Percentiles rank a stretch among this genome's conserved stretches.
phyloP scores from a whole-genome alignment of 2,888 invertebrate genomes.

The Unio pictorum region DNA sequence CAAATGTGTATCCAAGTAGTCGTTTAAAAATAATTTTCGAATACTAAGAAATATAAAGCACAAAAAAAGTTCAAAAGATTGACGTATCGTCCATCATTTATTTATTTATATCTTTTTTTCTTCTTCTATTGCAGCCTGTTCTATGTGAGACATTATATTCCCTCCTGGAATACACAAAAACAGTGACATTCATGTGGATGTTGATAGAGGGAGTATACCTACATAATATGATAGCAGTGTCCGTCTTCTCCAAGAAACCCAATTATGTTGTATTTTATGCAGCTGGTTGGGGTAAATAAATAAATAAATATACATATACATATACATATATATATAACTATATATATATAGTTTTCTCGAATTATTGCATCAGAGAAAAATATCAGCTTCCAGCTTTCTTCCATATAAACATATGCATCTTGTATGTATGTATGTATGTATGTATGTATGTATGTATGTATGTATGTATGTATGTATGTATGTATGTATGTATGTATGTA shows the following conservation, averaged over 20 bases:
- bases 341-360: background rate
- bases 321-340: background rate
- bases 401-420: too few species aligned
- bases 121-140: constrained; percentile 77
- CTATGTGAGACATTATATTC: constrained; percentile 86
- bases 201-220: constrained; percentile 93
- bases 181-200: constrained; percentile 97
- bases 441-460: too few species aligned
- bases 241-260: constrained; percentile 74
- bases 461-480: too few species aligned
- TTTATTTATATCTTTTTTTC: background rate
- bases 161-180: constrained; percentile 88
- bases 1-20: too few species aligned
- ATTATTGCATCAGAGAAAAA: background rate
- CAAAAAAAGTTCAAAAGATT: too few species aligned
- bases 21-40: too few species aligned
- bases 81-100: too few species aligned
- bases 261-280: constrained; percentile 68
- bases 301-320: too few species aligned
- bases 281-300: constrained; percentile 71
- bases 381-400: background rate
- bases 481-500: too few species aligned
- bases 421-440: too few species aligned
- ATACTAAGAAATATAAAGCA: too few species aligned
- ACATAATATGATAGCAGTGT: constrained; percentile 83